Conservation (phyloP, 2,113 vertebrate genomes). For the Leuciscus idus region DNA sequence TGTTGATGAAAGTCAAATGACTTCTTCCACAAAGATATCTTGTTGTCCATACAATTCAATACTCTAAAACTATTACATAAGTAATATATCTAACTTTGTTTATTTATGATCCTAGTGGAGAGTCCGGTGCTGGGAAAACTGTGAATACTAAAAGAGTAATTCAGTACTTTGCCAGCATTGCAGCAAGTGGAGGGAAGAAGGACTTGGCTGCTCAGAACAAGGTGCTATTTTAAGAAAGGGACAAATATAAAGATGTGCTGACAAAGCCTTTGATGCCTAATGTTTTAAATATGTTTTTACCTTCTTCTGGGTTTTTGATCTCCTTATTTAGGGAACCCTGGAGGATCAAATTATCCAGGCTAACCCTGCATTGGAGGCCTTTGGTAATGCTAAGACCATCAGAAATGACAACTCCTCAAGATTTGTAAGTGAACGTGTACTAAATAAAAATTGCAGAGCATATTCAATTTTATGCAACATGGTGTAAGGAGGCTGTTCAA, state of each 20-base stretch:
- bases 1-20: background rate
- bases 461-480: background rate
- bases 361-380: conserved; percentile 88
- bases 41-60: background rate
- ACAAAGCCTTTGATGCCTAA: background rate
- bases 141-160: conserved; percentile 97
- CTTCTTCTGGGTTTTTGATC: background rate
- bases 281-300: background rate
- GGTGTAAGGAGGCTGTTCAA: background rate
- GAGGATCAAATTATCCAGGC: conserved; percentile 90
- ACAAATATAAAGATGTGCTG: background rate
- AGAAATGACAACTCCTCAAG: conserved; percentile 90
- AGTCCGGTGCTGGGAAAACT: conserved; percentile 96
- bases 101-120: conserved; percentile 78
- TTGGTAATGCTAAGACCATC: conserved; percentile 88
- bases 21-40: background rate
- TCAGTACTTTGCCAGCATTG: conserved; percentile 95
- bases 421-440: conserved; percentile 77
- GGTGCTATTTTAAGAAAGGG: conserved; percentile 58
- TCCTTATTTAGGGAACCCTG: conserved; percentile 76
- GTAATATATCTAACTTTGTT: background rate
- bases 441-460: background rate
- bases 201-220: conserved; percentile 81
- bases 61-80: background rate
- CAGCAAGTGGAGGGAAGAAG: conserved; percentile 85